Evolutionary conservation across 2,888 invertebrate species (phyloP).

Genomic region (Eilema sororculum): DNA sequence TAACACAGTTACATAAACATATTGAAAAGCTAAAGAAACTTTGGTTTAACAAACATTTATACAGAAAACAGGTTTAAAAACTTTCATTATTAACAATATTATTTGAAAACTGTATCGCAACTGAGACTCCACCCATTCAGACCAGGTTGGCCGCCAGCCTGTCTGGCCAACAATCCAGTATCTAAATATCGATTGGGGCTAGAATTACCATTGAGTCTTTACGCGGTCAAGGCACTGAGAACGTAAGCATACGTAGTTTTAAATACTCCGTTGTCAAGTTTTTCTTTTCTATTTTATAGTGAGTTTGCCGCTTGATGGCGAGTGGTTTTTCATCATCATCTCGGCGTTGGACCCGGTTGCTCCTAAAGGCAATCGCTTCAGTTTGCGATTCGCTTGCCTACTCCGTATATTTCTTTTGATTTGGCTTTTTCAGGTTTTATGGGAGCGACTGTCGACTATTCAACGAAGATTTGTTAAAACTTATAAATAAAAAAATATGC

Average conservation of each 20-base stretch:
- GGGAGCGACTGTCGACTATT: too few species aligned
- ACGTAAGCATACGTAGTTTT: neutral
- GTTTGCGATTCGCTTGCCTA: too few species aligned
- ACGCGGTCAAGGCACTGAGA: constrained; percentile 17
- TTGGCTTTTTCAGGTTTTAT: too few species aligned
- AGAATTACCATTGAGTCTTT: constrained; percentile 54
- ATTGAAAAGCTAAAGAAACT: neutral
- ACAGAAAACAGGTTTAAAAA: neutral
- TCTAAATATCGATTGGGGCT: constrained; percentile 69
- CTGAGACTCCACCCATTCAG: constrained; percentile 37
- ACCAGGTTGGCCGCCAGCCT: constrained; percentile 62
- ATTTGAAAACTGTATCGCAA: constrained; percentile 19
- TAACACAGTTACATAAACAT: neutral
- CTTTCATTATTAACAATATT: neutral
- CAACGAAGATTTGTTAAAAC: too few species aligned
- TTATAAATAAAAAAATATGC: too few species aligned
- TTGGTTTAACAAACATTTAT: neutral
- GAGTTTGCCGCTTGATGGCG: too few species aligned
- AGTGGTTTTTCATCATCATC: too few species aligned
- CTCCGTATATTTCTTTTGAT: too few species aligned
- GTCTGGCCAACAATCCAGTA: constrained; percentile 68
- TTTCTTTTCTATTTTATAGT: neutral
- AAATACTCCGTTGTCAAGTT: neutral
- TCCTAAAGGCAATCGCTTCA: too few species aligned
- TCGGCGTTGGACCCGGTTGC: too few species aligned